Base-by-base conservation (phyloP, 2,797 vertebrate species). In the Gymnocypris eckloni region DNA sequence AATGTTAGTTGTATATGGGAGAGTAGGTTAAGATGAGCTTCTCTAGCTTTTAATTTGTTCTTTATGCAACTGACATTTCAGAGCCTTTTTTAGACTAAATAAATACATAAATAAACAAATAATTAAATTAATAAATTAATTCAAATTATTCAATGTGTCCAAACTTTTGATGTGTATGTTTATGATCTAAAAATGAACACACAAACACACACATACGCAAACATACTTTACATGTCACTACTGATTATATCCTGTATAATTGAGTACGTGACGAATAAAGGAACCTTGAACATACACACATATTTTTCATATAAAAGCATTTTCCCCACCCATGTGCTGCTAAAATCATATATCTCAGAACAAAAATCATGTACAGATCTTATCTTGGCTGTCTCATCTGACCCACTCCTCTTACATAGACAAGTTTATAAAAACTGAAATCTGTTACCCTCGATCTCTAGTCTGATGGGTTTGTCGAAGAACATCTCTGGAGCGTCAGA, bases 401-500 rank as follows among this genome's bases (percentile, higher is more conserved):
- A 43, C 41, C 7, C 41, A 8, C 9, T 43, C 41, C 8, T 43
- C 41, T 43, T 66, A 28, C 5, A 66, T 1, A 15, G 25, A 33
- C 3, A 25, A 25, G 15, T 18, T 67, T 37, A 15, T 67, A 28
- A 37, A 75, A n/a, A 22, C 12, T 4, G 16, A 43, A 71, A n/a
- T 43, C 10, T n/a, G 5, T 3, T 71, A 87, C 86, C 81, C 16
- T 72, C 4, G 22, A 72, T 61, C 66, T 73, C 22, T 0, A 87
- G 66, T 43, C 12, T 66, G 56, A 67, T 6, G 2, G 43, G 41
- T 43, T 41, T 73, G 0, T 39, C 3, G 6, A 87, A 87, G 45
- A 3, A 1, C 81, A 87, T 79, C 54, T 56, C 45, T 54, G 81
- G 13, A n/a, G 50, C 4, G 3, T n/a, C 41, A 11, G 45, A 67